Evolutionary conservation across 2,113 vertebrate species (phyloP), one percentile per base, ranked within the genome.

Genomic region (Otus sunia): DNA sequence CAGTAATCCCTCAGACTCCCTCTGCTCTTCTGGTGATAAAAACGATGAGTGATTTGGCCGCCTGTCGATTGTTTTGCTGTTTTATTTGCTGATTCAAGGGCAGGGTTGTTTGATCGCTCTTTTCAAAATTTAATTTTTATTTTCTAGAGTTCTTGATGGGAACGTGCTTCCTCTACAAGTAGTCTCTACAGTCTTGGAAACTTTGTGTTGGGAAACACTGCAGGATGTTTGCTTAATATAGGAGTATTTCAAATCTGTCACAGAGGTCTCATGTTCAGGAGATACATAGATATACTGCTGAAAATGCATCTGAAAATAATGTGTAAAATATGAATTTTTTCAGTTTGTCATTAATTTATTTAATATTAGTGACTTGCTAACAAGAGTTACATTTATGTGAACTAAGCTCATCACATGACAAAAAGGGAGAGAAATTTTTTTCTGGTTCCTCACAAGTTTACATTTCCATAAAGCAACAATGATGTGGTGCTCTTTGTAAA

Each of bases 21-120:
- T 94, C 77, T 96, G 96, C 80, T 90, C 71, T 88, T 95, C 74
- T 96, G 74, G 80, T 77, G 84, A 88, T 94, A 93, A 96, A 96
- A 75, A 63, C n/a, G 10, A 60, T 4, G 36, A 95, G 14, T 34
- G 25, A 58, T 94, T 90, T 92, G 63, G 20, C 52, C 86, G 52
- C 34, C 34, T 90, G 47, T 21, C 15, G 8, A 62, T 60, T 90
- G 56, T 53, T 88, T 56, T 52, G 22, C 41, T 67, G 37, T 9
- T 92, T 85, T 59, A 49, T 85, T 84, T 88, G 30, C 21, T 75
- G 56, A 90, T 95, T 93, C 56, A 68, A 86, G 18, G 39, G 18
- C 56, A 27, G 11, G 1, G 12, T 41, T 18, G 12, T 71, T 79
- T 83, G 27, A 60, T 81, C 11, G 5, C 6, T 64, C 34, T 53